These are phyloP conservation scores for Phalacrocorax brasilianus DNA, from an alignment of 2,113 vertebrate species.

Conservation along the genomic window DNA sequence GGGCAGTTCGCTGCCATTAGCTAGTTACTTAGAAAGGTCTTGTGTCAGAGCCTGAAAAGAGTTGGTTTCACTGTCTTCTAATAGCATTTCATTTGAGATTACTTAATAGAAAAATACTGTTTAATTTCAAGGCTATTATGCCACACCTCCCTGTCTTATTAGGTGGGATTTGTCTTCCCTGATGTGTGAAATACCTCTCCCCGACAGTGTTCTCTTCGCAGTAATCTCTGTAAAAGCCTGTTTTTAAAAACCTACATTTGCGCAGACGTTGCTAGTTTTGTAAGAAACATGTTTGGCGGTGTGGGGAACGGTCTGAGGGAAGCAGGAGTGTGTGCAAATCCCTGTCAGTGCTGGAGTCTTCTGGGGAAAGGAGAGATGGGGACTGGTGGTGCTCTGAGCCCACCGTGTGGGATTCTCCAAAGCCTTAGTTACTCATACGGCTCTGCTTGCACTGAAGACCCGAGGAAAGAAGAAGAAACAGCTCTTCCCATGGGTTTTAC, in stretches of 20 bases:
- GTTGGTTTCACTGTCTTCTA: background rate
- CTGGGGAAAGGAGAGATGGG: rapidly evolving
- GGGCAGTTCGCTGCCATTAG: background rate
- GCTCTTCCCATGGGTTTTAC: background rate
- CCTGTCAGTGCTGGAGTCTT: background rate
- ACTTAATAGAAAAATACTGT: background rate
- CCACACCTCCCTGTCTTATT: background rate
- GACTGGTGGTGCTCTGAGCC: background rate
- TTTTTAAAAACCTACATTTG: background rate
- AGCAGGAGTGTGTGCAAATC: background rate
- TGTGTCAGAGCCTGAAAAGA: background rate
- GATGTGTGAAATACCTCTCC: background rate
- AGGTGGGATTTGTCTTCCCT: background rate
- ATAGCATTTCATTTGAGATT: background rate
- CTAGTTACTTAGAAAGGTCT: background rate
- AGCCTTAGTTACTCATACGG: background rate
- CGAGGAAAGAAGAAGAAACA: background rate
- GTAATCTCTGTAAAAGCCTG: background rate
- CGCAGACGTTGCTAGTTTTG: background rate
- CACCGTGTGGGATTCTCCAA: background rate
- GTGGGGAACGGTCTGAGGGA: background rate
- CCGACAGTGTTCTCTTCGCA: rapidly evolving
- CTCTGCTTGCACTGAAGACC: background rate
- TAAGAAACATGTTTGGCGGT: background rate
- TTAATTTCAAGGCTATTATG: background rate